Evolutionary conservation across 1,140 invertebrate species (phyloP), one percentile per base, ranked within the genome.

Genomic region (Temnothorax curvispinosus): DNA sequence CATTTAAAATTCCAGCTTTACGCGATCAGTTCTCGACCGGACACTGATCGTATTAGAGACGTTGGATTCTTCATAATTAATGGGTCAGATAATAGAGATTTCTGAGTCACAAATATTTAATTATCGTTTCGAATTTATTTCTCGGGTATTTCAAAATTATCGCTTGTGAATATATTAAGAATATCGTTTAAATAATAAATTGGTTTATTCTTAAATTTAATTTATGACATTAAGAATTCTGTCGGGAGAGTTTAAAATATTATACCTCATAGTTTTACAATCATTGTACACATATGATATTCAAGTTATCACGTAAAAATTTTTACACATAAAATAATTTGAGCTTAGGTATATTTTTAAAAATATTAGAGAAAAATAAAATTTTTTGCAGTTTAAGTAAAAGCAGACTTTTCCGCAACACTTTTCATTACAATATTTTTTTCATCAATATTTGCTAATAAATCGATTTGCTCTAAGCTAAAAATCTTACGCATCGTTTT

Each of bases 151-250:
- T 65, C 52, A 78, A 27, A 27, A 78, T 65, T 47, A 47, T 38
- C 2, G 0, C n/a, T 1, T 47, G 13, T 6, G 38, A 18, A 32
- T 44, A 7, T 35, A 35, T n/a, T 41, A 2, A n/a, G 7, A 60
- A 64, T 18, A 21, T n/a, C 2, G 6, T 35, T 64, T 21, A 7
- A 35, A 44, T 7, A 78, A 50, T 15, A 50, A 32, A 47, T 13
- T 47, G 11, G 47, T 50, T n/a, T 47, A 64, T 50, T 64, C 21
- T 75, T 41, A 58, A 58, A 27, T 64, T 64, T 77, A 47, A 77
- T 44, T 77, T 75, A 15, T 21, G 11, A 75, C 7, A 35, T 56
- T 74, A 21, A 74, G 18, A 52, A 21, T 18, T 72, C 4, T 72
- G 13, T 1, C 8, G 15, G 2, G 35, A 74, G 0, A 9, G 0